Conservation (phyloP, 2,888 invertebrate genomes). For the Thereva nobilitata region DNA sequence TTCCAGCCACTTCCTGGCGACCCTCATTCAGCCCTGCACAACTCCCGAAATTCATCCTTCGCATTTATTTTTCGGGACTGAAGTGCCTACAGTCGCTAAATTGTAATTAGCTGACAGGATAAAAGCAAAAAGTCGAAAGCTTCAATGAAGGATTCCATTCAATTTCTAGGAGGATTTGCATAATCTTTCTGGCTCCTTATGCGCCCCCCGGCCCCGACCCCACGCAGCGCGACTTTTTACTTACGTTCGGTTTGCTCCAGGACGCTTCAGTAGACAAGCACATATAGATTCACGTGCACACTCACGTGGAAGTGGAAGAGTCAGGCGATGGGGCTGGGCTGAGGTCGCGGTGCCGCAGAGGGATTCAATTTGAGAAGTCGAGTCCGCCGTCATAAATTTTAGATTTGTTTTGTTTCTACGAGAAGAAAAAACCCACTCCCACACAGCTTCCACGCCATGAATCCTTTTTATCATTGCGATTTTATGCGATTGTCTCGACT, state of each 20-base stretch:
- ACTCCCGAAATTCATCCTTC: conserved; percentile 7
- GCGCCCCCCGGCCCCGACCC: neutral
- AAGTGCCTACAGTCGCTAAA: conserved; percentile 14
- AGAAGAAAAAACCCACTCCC: conserved; percentile 9
- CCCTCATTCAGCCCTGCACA: neutral
- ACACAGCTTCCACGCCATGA: conserved; percentile 15
- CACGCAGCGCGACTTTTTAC: neutral
- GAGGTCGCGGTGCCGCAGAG: conserved; percentile 13
- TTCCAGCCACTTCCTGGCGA: no score
- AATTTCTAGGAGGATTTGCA: conserved; percentile 28
- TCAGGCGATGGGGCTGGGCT: neutral
- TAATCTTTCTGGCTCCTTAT: conserved; percentile 20
- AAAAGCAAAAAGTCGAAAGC: conserved; percentile 8
- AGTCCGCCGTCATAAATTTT: conserved; percentile 34
- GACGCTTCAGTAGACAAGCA: neutral
- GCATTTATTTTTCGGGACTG: neutral
- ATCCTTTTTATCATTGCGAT: conserved; percentile 27
- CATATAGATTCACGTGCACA: conserved; percentile 33
- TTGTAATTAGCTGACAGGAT: conserved; percentile 24
- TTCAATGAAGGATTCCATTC: conserved; percentile 20
- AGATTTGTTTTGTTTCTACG: conserved; percentile 34
- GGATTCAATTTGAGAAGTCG: conserved; percentile 23
- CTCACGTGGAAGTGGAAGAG: conserved; percentile 16
- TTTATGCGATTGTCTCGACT: conserved; percentile 39
- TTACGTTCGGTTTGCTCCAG: neutral